phyloP scores from a whole-genome alignment of 2,113 vertebrate genomes.

The Burhinus bistriatus region DNA sequence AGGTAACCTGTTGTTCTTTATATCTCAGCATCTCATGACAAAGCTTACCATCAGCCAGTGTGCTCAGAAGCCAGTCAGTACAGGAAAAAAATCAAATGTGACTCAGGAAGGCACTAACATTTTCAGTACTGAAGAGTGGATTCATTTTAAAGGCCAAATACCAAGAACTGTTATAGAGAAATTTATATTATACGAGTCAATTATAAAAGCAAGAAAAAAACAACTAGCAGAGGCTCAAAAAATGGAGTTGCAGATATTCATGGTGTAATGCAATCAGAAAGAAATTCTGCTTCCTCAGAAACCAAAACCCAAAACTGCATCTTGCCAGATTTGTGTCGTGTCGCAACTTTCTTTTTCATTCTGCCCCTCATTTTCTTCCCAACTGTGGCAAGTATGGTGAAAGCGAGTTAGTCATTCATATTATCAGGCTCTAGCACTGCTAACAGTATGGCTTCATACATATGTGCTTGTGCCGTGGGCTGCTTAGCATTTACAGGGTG shows the following conservation, averaged over 20 bases:
- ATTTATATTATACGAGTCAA: background rate
- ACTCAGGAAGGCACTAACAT: background rate
- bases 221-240: background rate
- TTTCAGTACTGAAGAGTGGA: background rate
- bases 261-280: background rate
- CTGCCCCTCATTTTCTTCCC: background rate
- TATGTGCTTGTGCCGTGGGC: background rate
- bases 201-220: background rate
- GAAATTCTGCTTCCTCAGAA: background rate
- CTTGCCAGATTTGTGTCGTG: background rate
- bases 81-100: background rate
- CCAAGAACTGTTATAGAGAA: background rate
- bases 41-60: background rate
- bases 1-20: constrained; percentile 59
- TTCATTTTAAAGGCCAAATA: constrained; percentile 7
- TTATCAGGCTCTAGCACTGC: background rate
- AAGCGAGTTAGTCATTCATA: background rate
- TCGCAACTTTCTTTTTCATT: background rate
- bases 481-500: background rate
- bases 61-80: constrained; percentile 5
- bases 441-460: background rate
- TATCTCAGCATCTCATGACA: background rate
- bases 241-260: background rate
- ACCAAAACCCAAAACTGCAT: background rate
- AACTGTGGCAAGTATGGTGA: background rate